Evolutionary conservation across 1,140 invertebrate species (phyloP).

Genomic region (Marisa cornuarietis): DNA sequence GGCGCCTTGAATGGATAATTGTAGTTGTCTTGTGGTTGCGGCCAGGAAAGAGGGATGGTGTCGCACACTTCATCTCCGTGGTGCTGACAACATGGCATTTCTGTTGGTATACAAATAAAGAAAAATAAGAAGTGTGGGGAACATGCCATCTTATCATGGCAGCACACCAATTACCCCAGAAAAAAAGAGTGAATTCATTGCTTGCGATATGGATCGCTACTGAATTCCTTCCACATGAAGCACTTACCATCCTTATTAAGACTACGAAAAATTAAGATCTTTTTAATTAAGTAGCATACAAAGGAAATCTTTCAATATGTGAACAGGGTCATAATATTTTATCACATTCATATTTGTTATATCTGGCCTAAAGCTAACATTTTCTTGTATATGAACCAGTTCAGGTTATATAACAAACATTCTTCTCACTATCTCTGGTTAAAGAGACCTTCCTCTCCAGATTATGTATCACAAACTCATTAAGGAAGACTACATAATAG

Average conservation of each 20-base stretch:
- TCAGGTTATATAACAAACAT: no score
- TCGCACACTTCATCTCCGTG: slow-evolving; percentile 94
- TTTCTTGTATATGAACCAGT: no score
- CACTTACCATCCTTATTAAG: neutral
- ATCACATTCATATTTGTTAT: no score
- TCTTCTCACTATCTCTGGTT: no score
- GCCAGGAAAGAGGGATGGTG: slow-evolving; percentile 79
- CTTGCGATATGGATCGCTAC: neutral
- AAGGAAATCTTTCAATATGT: no score
- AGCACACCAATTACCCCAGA: neutral
- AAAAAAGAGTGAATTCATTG: neutral
- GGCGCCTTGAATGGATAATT: slow-evolving; percentile 37
- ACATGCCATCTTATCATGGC: neutral
- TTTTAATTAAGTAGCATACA: no score
- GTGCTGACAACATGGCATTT: slow-evolving; percentile 85
- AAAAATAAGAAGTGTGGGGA: neutral
- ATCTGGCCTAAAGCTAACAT: no score
- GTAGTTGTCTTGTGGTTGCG: slow-evolving; percentile 24
- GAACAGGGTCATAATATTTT: no score
- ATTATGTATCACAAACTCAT: no score
- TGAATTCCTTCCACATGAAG: neutral
- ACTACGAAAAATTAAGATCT: no score
- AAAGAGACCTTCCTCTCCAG: no score
- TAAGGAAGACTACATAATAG: no score
- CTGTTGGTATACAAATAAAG: slow-evolving; percentile 57